Percentiles rank a stretch among this genome's conserved stretches.
phyloP scores from a whole-genome alignment of 2,113 vertebrate species.

The Rallus limicola region DNA sequence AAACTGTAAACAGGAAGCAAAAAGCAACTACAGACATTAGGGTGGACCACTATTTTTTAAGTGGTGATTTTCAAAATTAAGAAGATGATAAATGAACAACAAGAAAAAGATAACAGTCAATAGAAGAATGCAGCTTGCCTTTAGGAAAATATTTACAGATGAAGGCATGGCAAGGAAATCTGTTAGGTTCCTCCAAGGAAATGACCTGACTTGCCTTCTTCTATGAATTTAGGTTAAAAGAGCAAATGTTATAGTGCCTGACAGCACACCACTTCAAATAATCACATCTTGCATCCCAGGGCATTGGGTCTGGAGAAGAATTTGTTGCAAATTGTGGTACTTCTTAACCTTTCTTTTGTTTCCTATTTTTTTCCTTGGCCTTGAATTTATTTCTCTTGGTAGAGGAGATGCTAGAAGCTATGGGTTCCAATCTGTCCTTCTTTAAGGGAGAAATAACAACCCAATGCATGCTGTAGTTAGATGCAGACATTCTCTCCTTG shows the following conservation, averaged over 20 bases:
- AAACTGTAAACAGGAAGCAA: background rate
- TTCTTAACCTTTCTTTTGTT: background rate
- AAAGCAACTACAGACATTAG: background rate
- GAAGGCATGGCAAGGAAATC: background rate
- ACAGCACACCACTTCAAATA: background rate
- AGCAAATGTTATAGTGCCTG: background rate
- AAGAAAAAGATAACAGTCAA: background rate
- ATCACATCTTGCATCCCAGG: background rate
- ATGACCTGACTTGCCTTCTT: background rate
- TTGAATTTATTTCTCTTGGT: background rate
- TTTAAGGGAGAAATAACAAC: background rate
- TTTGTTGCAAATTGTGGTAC: background rate
- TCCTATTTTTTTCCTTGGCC: background rate
- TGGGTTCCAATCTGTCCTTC: background rate
- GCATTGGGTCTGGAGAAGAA: background rate
- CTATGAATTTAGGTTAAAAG: background rate
- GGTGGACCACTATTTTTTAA: background rate
- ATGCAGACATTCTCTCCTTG: background rate
- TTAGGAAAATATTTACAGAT: background rate
- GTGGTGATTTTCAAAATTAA: background rate
- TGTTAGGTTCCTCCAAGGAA: background rate
- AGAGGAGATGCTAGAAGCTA: background rate
- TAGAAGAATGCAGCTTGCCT: background rate
- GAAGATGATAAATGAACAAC: background rate
- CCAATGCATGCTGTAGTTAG: background rate